These are phyloP conservation scores for Palaemon carinicauda DNA, from an alignment of 1,140 invertebrate genomes.

Conservation along the genomic window DNA sequence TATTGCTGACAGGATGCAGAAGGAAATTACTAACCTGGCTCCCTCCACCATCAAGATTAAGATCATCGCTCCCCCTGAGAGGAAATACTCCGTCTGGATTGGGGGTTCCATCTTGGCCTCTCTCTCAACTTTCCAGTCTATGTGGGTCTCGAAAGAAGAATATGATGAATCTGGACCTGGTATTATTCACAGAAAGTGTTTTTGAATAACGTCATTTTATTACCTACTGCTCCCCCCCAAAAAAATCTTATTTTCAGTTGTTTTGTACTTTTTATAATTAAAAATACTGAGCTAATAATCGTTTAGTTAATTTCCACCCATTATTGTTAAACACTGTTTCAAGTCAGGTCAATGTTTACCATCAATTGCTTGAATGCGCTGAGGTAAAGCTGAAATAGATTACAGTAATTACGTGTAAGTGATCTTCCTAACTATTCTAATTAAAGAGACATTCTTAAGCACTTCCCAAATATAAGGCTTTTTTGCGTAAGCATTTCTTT, in stretches of 20 bases:
- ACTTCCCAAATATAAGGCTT: too few species aligned
- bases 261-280: too few species aligned
- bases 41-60: constrained; percentile 90
- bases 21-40: constrained; percentile 82
- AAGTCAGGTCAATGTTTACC: too few species aligned
- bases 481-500: too few species aligned
- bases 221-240: not conserved
- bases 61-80: constrained; percentile 90
- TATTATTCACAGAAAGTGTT: constrained; percentile 62
- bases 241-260: not conserved
- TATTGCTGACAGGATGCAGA: constrained; percentile 71
- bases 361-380: too few species aligned
- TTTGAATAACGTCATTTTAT: not conserved
- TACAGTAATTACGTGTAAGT: too few species aligned
- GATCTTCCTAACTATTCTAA: too few species aligned
- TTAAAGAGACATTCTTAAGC: too few species aligned
- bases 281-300: too few species aligned
- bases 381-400: too few species aligned
- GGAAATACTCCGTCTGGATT: constrained; percentile 72
- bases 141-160: constrained; percentile 71
- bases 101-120: constrained; percentile 72
- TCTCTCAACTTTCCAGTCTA: constrained; percentile 73
- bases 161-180: constrained; percentile 54
- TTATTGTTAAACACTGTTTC: too few species aligned
- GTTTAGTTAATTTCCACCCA: too few species aligned